Percentiles rank a stretch among this genome's conserved stretches.
Evolutionary conservation across 2,113 vertebrate genomes (phyloP).

Genomic region (Zosterops japonicus): DNA sequence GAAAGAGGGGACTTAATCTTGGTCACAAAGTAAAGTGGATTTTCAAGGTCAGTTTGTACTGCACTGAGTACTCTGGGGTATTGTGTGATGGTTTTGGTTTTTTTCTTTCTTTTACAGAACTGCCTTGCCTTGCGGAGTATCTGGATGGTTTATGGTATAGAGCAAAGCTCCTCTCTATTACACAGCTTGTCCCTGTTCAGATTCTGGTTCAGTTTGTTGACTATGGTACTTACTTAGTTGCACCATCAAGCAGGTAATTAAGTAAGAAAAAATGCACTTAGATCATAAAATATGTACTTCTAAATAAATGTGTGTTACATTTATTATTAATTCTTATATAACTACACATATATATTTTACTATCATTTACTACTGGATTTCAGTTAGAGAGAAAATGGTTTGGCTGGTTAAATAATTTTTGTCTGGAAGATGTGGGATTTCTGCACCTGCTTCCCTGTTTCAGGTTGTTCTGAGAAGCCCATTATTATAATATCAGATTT

Average conservation of each 20-base stretch:
- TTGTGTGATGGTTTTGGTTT: background rate
- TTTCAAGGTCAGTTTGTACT: background rate
- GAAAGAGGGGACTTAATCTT: background rate
- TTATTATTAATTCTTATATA: background rate
- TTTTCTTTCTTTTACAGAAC: conserved; percentile 72
- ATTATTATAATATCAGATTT: background rate
- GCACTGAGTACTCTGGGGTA: background rate
- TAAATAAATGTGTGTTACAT: background rate
- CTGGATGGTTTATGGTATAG: conserved; percentile 87
- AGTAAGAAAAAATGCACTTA: background rate
- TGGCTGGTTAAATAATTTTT: background rate
- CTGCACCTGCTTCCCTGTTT: background rate
- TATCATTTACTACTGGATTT: background rate
- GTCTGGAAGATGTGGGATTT: background rate
- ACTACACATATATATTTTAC: background rate
- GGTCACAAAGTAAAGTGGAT: background rate
- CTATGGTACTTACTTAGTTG: conserved; percentile 84
- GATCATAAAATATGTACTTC: background rate
- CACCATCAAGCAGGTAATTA: conserved; percentile 81
- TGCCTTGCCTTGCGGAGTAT: conserved; percentile 89
- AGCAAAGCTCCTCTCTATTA: conserved; percentile 80
- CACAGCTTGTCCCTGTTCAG: conserved; percentile 74
- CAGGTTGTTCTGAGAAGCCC: background rate
- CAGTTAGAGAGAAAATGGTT: background rate
- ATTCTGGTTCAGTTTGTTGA: conserved; percentile 89